These are phyloP conservation scores for Lasius fuliginosus DNA, from an alignment of 2,888 invertebrate genomes.

Conservation along the genomic window DNA sequence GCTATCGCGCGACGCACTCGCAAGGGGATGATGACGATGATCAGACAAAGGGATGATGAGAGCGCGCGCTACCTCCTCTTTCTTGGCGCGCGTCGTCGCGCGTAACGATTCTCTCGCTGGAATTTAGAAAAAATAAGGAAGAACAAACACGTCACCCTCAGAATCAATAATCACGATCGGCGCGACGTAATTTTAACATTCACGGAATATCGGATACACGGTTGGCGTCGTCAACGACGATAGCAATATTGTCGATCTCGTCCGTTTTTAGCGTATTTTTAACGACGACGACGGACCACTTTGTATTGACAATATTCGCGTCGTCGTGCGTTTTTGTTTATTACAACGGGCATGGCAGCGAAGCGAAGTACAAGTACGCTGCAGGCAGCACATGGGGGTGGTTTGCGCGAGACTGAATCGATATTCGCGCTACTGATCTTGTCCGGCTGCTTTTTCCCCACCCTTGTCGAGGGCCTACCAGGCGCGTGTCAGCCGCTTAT, in stretches of 20 bases:
- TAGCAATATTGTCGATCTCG: not conserved
- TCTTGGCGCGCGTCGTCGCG: not conserved
- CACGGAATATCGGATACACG: not conserved
- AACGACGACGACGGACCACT: conserved; percentile 2
- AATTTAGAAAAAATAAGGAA: not conserved
- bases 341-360: conserved; percentile 68
- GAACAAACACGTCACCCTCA: not conserved
- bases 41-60: not conserved
- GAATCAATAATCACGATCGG: conserved; percentile 68
- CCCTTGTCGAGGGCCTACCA: conserved; percentile 62
- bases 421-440: conserved; percentile 79
- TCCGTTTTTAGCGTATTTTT: conserved; percentile 19
- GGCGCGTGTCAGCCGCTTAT: conserved; percentile 62
- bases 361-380: not conserved
- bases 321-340: conserved; percentile 60
- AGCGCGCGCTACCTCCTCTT: not conserved
- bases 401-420: conserved; percentile 84
- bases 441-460: conserved; percentile 71
- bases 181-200: conserved; percentile 10
- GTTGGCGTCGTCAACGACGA: not conserved
- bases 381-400: conserved; percentile 78
- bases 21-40: not conserved
- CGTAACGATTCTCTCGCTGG: not conserved
- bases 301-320: conserved; percentile 38
- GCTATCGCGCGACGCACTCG: not conserved